Evolutionary conservation across 2,888 invertebrate species (phyloP).

Genomic region (Saturnia pavonia): DNA sequence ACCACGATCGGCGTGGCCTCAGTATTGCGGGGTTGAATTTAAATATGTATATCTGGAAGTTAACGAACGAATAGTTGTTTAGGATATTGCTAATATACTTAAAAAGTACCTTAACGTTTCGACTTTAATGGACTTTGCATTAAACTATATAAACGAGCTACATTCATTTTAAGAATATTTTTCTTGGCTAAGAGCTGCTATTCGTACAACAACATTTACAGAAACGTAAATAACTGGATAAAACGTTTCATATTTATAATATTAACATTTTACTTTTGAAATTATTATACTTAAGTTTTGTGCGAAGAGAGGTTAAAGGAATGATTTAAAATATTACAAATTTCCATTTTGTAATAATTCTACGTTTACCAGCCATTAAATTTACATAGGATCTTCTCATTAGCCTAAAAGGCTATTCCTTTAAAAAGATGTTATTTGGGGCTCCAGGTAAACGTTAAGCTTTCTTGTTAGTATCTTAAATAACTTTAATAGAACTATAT

Average conservation of each 20-base stretch:
- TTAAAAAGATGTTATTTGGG: neutral
- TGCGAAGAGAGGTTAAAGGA: neutral
- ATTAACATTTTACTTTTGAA: neutral
- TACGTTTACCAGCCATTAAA: neutral
- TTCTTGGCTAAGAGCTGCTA: neutral
- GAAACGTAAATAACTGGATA: neutral
- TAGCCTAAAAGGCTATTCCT: constrained; percentile 1
- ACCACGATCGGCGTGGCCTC: neutral
- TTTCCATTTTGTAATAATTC: neutral
- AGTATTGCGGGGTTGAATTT: neutral
- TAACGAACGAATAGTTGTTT: neutral
- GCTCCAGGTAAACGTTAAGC: constrained; percentile 7
- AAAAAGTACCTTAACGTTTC: neutral
- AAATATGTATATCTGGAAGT: neutral
- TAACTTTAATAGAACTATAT: neutral
- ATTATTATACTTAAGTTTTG: neutral
- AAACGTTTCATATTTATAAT: neutral
- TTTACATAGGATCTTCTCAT: neutral
- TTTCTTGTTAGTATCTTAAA: constrained; percentile 13
- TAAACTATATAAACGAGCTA: constrained; percentile 6
- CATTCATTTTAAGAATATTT: neutral
- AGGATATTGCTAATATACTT: constrained; percentile 6
- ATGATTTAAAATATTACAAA: constrained; percentile 1
- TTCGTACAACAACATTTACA: neutral
- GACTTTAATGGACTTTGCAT: constrained; percentile 6